A percentile compares a stretch with the other conserved stretches of the same genome.
Evolutionary conservation across 1,140 invertebrate genomes (phyloP).

Genomic region (Habropoda laboriosa): DNA sequence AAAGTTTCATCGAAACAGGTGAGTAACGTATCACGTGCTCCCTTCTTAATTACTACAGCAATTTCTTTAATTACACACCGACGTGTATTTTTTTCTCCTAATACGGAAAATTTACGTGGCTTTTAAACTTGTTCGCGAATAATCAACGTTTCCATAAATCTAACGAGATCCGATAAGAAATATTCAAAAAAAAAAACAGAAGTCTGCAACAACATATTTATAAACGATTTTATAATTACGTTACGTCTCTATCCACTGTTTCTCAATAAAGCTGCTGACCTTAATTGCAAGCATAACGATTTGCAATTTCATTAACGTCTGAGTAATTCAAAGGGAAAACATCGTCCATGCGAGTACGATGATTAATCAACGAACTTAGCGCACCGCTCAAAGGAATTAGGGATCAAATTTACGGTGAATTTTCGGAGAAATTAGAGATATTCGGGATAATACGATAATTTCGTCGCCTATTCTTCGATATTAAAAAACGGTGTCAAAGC

Average conservation of each 20-base stretch:
- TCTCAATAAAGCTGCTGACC: not conserved
- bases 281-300: not conserved
- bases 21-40: not conserved
- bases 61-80: not conserved
- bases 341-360: not conserved
- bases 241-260: too few species aligned
- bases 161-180: not conserved
- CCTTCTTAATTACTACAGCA: not conserved
- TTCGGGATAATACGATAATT: too few species aligned
- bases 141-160: not conserved
- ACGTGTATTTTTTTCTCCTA: not conserved
- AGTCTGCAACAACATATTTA: not conserved
- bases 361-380: not conserved
- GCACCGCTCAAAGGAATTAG: not conserved
- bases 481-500: too few species aligned
- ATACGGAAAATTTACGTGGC: not conserved
- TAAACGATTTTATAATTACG: not conserved
- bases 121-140: not conserved
- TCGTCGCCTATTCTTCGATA: too few species aligned
- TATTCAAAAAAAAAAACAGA: too few species aligned
- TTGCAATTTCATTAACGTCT: not conserved
- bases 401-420: too few species aligned
- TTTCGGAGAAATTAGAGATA: too few species aligned
- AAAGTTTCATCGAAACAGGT: not conserved
- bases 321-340: not conserved